Evolutionary conservation across 2,888 invertebrate species (phyloP), one percentile per base, ranked within the genome.

Genomic region (Macaria notata): DNA sequence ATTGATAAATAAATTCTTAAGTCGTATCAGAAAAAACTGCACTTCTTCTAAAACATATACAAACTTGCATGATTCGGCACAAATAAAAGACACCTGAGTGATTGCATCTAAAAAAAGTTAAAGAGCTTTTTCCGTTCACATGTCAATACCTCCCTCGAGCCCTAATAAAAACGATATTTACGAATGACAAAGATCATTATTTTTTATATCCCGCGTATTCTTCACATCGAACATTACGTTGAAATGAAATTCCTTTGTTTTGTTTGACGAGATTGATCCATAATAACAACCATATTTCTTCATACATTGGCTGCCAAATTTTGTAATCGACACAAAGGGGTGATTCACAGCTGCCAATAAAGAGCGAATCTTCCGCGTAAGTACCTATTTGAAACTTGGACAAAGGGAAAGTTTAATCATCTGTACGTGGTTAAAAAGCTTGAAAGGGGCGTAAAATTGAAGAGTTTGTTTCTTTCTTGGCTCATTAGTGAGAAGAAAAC

Each of bases 91-190:
- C 7, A 36, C 4, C 33, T 36, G 5, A 19, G 33, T 6, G 33
- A 36, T 36, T 36, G 5, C 7, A 36, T 7, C 33, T 36, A 2
- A 50, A 45, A 44, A 41, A 41, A 49, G 56, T 59, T 59, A 49
- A 48, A 56, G 33, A 49, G 7, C 31, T 55, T 56, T 56, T 39
- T 31, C 46, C 48, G 41, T 56, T 64, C 43, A 54, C 43, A 39
- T 59, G 62, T 56, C 61, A 63, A 55, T 58, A 54, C 49, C 49
- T 46, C 53, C 54, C 38, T 48, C 36, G 43, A 56, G 55, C 36
- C 50, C 45, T 45, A 63, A 63, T 61, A 59, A 61, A 61, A 61
- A 54, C 49, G 19, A 57, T 61, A 63, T 65, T 63, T 62, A 53
- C 46, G 61, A 53, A 54, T 56, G 57, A 63, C 57, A 60, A 61